A percentile compares a stretch with the other conserved stretches of the same genome.
These are phyloP conservation scores for Abrostola triplasia DNA, from an alignment of 2,888 invertebrate genomes.

Conservation along the genomic window DNA sequence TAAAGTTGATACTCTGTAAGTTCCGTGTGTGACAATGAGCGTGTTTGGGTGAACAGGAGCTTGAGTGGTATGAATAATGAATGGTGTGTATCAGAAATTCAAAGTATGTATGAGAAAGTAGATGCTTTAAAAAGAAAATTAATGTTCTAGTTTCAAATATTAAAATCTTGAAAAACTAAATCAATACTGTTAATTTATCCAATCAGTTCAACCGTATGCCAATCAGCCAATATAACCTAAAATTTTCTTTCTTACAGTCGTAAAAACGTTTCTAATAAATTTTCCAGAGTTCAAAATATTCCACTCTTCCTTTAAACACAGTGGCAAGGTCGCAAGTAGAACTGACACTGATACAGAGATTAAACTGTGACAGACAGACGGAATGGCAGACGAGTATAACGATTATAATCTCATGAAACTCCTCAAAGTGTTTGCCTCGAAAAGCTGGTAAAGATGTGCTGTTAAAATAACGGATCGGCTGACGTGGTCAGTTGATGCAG, in stretches of 20 bases:
- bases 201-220: too few relatives aligned
- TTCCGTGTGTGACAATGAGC: slow-evolving; percentile 19
- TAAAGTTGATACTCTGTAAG: slow-evolving; percentile 31
- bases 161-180: neutral
- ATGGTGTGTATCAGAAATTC: slow-evolving; percentile 1
- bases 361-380: slow-evolving; percentile 52
- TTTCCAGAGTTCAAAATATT: neutral
- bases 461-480: neutral
- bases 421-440: slow-evolving; percentile 17
- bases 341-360: slow-evolving; percentile 42
- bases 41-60: slow-evolving; percentile 13
- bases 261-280: neutral
- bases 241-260: too few relatives aligned
- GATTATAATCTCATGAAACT: slow-evolving; percentile 39
- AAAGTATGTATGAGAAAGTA: neutral
- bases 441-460: neutral
- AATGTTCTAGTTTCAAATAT: neutral
- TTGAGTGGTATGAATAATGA: slow-evolving; percentile 21
- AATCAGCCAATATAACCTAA: too few relatives aligned
- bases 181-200: too few relatives aligned
- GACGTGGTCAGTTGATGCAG: too few relatives aligned
- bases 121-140: neutral
- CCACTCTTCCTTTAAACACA: slow-evolving; percentile 20
- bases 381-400: slow-evolving; percentile 40
- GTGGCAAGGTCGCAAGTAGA: slow-evolving; percentile 27